Evolutionary conservation across 2,888 invertebrate genomes (phyloP), one percentile per base, ranked within the genome.

Genomic region (Criorhina ranunculi): DNA sequence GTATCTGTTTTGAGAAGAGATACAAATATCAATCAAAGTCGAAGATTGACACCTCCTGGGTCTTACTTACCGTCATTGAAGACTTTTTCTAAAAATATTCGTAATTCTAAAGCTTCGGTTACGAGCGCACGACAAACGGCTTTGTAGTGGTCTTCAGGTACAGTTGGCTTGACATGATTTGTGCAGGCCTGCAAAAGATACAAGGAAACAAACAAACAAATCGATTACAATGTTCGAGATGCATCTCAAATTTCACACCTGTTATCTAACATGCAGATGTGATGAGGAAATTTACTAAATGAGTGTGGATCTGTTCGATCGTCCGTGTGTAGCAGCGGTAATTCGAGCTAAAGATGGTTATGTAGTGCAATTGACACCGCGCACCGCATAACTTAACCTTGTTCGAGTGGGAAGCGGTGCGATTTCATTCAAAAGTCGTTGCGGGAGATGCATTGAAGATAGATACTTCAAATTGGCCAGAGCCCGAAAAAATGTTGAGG

Each of bases 101-200:
- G 95, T 88, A 99, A 94, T 92, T 98, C 98, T 85, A 97, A 93
- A 70, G 97, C 96, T 93, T 99, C 98, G 17, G 97, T 95, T 81
- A 98, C 97, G 88, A 98, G 94, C 77, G 98, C 98, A 82, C 98
- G 94, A 91, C 98, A 97, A 69, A 98, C 98, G 79, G 98, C 98
- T 90, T 95, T 95, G 93, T 98, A 98, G 91, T 89, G 93, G 88
- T 91, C 93, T 92, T 89, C 93, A 90, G 92, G 91, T 89, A 90
- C 89, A 87, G 91, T 90, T 87, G 92, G 90, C 87, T 90, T 92
- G 72, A 93, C 91, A 88, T 93, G 93, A 87, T 92, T 92, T 87
- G 91, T 91, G 89, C 94, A 94, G 89, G 93, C 90, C 94, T 94
- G 89, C 3, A 89, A 88, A 86, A 72, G 35, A 67, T 24, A n/a